Evolutionary conservation across 2,113 vertebrate species (phyloP).

Genomic region (Laticauda colubrina): DNA sequence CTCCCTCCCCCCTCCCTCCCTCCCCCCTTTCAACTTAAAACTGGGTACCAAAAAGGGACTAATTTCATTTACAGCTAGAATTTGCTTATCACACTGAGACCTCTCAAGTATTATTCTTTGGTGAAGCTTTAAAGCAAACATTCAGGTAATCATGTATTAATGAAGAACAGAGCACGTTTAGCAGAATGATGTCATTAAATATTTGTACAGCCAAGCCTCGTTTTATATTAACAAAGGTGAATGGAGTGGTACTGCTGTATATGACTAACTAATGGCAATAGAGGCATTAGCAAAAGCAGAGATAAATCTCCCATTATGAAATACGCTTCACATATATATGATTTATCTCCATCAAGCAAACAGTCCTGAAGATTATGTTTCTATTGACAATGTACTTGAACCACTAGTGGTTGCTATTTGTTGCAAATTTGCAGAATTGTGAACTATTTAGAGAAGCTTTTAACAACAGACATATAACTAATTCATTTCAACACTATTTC

Average conservation of each 20-base stretch:
- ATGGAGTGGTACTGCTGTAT: not conserved
- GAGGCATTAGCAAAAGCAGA: slow-evolving; percentile 17
- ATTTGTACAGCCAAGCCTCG: slow-evolving; percentile 26
- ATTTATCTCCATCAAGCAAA: not conserved
- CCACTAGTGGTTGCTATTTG: slow-evolving; percentile 46
- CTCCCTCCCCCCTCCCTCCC: slow-evolving; percentile 11
- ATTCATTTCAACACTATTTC: slow-evolving; percentile 20
- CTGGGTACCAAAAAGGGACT: slow-evolving; percentile 7
- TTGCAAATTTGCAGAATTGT: slow-evolving; percentile 44
- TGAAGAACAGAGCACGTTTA: not conserved
- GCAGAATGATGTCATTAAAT: slow-evolving; percentile 25
- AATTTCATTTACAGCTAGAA: slow-evolving; percentile 1
- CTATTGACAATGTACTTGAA: slow-evolving; percentile 38
- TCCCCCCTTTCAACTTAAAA: slow-evolving; percentile 14
- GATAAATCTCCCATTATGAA: slow-evolving; percentile 33
- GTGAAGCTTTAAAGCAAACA: slow-evolving; percentile 24
- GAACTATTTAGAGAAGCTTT: slow-evolving; percentile 33
- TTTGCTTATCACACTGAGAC: slow-evolving; percentile 23
- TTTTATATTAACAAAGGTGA: slow-evolving; percentile 39
- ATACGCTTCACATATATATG: not conserved
- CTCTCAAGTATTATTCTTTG: not conserved
- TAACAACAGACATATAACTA: slow-evolving; percentile 17
- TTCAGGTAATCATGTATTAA: slow-evolving; percentile 8
- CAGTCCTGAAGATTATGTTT: slow-evolving; percentile 27
- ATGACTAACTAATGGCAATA: slow-evolving; percentile 19